Percentiles rank a stretch among this genome's conserved stretches.
phyloP scores from a whole-genome alignment of 1,140 invertebrate species.

The Trachelipus rathkii region DNA sequence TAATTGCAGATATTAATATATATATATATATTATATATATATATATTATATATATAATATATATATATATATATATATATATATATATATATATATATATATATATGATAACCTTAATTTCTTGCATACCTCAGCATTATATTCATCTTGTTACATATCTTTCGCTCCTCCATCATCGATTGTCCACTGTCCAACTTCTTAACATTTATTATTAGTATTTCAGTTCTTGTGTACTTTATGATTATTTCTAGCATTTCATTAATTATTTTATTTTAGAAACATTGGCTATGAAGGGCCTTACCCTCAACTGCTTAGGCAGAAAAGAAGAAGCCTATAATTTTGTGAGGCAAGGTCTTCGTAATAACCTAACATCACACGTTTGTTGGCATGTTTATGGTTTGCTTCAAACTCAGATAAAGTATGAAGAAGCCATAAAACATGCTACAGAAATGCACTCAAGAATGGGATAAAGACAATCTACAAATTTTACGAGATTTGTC shows the following conservation, averaged over 20 bases:
- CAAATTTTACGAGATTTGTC: constrained; percentile 97
- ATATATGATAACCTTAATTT: background rate
- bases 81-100: no score
- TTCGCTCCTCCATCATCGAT: no score
- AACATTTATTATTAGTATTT: constrained; percentile 40
- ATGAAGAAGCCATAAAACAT: constrained; percentile 99
- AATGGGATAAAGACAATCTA: constrained; percentile 98
- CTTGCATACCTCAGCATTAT: constrained; percentile 98
- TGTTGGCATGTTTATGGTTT: constrained; percentile 99
- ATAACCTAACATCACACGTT: constrained; percentile 94
- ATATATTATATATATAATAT: no score
- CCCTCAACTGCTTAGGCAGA: constrained; percentile 93
- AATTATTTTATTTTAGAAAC: constrained; percentile 69
- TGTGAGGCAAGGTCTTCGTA: constrained; percentile 87
- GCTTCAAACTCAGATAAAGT: constrained; percentile 92
- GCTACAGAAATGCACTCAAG: constrained; percentile 95
- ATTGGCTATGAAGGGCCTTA: constrained; percentile 98
- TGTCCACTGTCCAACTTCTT: no score
- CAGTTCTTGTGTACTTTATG: no score
- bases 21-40: no score
- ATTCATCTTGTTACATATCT: no score
- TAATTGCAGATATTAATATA: no score
- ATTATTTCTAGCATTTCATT: no score
- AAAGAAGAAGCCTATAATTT: constrained; percentile 99
- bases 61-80: no score